phyloP scores from a whole-genome alignment of 2,888 invertebrate genomes.

The Drosophila macrospina region DNA sequence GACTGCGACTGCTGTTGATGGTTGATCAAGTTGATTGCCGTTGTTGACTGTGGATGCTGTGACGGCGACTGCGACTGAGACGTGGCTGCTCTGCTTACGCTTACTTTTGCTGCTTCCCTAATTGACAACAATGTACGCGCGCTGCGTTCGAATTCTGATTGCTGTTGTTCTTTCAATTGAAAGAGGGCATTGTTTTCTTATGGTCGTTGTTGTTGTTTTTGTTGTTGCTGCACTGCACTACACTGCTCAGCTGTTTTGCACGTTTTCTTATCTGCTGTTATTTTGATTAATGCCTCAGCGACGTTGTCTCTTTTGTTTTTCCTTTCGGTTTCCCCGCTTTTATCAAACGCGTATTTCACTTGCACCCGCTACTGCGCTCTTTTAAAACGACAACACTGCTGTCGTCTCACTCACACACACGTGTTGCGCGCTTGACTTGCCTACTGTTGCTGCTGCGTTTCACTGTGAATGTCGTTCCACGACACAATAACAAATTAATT shows the following conservation, averaged over 20 bases:
- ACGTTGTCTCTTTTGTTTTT: constrained; percentile 45
- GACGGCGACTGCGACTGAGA: constrained; percentile 24
- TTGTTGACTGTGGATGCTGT: constrained; percentile 20
- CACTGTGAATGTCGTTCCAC: constrained; percentile 58
- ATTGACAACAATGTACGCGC: constrained; percentile 66
- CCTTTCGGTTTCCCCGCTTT: constrained; percentile 26
- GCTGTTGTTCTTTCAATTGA: constrained; percentile 24
- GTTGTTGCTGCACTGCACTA: constrained; percentile 28
- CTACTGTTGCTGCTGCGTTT: constrained; percentile 41
- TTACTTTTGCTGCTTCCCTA: constrained; percentile 49
- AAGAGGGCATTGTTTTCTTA: constrained; percentile 29
- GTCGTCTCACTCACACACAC: constrained; percentile 54
- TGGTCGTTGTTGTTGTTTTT: constrained; percentile 30
- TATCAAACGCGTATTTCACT: constrained; percentile 50
- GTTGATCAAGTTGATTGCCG: constrained; percentile 53
- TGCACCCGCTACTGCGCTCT: constrained; percentile 29
- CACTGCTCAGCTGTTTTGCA: constrained; percentile 73
- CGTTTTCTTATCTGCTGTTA: constrained; percentile 57
- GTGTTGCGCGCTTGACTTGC: constrained; percentile 60
- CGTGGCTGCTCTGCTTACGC: constrained; percentile 36
- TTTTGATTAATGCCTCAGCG: constrained; percentile 41
- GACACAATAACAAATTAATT: constrained; percentile 74
- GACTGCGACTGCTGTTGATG: constrained; percentile 17
- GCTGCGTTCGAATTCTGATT: constrained; percentile 28
- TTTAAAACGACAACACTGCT: constrained; percentile 11